Base-by-base conservation (phyloP, 2,797 vertebrate species). In the Sus cebifrons region DNA sequence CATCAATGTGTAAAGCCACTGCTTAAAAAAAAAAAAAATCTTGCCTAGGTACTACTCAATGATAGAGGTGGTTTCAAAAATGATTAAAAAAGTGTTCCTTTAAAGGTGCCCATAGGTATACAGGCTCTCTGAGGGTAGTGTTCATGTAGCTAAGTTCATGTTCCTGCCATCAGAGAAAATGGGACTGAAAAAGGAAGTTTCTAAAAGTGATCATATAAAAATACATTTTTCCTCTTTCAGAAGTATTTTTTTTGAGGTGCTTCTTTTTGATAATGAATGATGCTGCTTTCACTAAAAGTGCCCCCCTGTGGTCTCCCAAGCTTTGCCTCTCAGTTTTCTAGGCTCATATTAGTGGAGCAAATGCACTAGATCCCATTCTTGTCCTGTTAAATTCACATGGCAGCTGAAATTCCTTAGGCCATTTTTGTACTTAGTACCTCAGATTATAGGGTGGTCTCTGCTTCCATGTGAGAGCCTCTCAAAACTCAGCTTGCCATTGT, bases 261-360 rank as follows among this genome's bases (percentile, higher is more conserved):
- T 85, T 7, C 29, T 85, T 94, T 93, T 58, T 88, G 27, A 62
- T 92, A 95, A 74, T 81, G 44, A 86, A 71, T 62, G 67, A 94
- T 52, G n/a, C 17, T 88, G n/a, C 25, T 86, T 75, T 91, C n/a
- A 52, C 29, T 65, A 73, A 96, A 82, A 79, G 54, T 9, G 3
- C 27, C 15, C 14, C 18, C 17, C 36, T 62, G 56, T 44, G 29
- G 49, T 49, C 52, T 89, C 91, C 56, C 6, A 54, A 75, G 81
- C 23, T 91, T 81, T 77, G 23, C 5, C 10, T 82, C 29, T 73
- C 71, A 3, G 18, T 75, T 94, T 49, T 81, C 73, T 36, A 64
- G 65, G 14, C 11, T 84, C 64, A 11, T 32, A 29, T 21, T 58
- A 65, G 54, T 15, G 73, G 9, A 93, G 49, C 21, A 44, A 36